A percentile compares a stretch with the other conserved stretches of the same genome.
Evolutionary conservation across 2,797 vertebrate species (phyloP).

Genomic region (Macrochelys suwanniensis): DNA sequence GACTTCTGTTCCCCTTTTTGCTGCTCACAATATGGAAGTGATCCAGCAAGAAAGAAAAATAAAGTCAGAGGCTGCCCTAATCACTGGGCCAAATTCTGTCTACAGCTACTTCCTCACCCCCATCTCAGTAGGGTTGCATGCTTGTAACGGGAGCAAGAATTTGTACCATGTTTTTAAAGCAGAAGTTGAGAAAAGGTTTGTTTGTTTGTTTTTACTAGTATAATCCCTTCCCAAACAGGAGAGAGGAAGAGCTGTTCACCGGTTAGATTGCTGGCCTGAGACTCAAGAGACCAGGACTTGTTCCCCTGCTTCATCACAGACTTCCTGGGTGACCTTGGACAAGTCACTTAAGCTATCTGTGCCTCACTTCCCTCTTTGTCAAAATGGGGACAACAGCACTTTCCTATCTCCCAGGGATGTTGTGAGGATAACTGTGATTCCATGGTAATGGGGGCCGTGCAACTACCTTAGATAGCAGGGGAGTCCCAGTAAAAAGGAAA

Average conservation of each 20-base stretch:
- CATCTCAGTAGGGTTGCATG: background rate
- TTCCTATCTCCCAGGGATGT: too few relatives aligned
- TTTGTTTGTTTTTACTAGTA: background rate
- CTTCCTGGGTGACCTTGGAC: too few relatives aligned
- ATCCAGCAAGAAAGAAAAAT: background rate
- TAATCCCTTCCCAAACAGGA: background rate
- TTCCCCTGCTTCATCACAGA: too few relatives aligned
- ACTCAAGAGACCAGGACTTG: too few relatives aligned
- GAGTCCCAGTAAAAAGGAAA: too few relatives aligned
- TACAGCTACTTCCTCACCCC: conserved; percentile 7
- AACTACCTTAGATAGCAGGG: too few relatives aligned
- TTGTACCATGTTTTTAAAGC: background rate
- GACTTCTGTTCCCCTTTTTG: conserved; percentile 28
- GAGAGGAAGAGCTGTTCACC: background rate
- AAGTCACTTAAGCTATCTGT: too few relatives aligned
- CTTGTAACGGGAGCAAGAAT: background rate
- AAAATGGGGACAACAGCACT: too few relatives aligned
- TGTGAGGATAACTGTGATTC: too few relatives aligned
- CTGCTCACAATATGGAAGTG: background rate
- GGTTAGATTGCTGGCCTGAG: background rate
- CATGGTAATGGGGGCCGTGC: too few relatives aligned
- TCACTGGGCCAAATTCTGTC: background rate
- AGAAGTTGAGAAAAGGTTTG: background rate
- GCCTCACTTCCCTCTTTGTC: too few relatives aligned
- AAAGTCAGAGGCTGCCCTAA: background rate